Conservation (phyloP, 1,140 invertebrate species). For the Forficula auricularia region DNA sequence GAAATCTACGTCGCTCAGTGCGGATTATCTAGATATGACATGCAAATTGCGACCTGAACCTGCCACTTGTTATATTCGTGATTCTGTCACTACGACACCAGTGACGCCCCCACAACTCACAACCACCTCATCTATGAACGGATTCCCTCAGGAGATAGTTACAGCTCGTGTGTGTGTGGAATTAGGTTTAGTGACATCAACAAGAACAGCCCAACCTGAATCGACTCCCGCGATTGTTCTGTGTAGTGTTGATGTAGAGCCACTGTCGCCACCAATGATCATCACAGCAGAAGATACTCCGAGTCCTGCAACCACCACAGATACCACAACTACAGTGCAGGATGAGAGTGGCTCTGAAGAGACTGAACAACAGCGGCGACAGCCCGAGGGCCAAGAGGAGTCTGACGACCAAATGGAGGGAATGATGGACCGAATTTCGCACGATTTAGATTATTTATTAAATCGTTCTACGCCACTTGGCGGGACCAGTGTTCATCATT, state of each 20-base stretch:
- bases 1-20: no score
- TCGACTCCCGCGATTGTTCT: conserved; percentile 18
- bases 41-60: conserved; percentile 3
- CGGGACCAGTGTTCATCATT: neutral
- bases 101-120: no score
- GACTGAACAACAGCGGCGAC: conserved; percentile 8
- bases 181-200: conserved; percentile 14
- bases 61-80: conserved; percentile 9
- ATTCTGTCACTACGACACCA: conserved; percentile 1
- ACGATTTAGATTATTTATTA: conserved; percentile 54
- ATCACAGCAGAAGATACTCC: no score
- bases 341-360: conserved; percentile 12
- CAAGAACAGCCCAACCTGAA: neutral
- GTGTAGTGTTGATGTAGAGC: conserved; percentile 22
- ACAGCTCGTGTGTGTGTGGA: conserved; percentile 19
- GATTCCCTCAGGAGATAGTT: conserved; percentile 13
- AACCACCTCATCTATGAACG: no score
- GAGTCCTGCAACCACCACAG: no score
- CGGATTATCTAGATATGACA: no score
- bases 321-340: conserved; percentile 3
- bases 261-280: conserved; percentile 5
- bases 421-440: conserved; percentile 51
- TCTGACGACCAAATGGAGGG: conserved; percentile 26
- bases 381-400: neutral
- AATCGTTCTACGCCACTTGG: conserved; percentile 32